Conservation (phyloP, 2,888 invertebrate genomes). For the Scaeva pyrastri region DNA sequence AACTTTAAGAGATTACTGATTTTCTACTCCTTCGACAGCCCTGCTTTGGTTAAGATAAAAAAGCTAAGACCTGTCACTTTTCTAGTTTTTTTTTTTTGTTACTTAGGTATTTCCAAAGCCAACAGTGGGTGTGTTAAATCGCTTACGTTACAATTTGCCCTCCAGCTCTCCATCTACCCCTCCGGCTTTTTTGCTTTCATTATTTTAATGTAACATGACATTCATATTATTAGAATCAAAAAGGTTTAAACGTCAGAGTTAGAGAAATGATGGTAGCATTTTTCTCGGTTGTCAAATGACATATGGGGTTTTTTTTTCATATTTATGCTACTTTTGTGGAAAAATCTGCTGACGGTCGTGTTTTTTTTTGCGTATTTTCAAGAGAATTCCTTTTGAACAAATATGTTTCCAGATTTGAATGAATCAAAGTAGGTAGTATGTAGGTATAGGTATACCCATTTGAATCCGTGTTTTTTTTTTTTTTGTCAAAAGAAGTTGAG, state of each 20-base stretch:
- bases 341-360: slow-evolving; percentile 1
- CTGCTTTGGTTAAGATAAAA: slow-evolving; percentile 8
- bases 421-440: slow-evolving; percentile 14
- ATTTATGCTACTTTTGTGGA: slow-evolving; percentile 12
- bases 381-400: neutral
- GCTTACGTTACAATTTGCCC: slow-evolving; percentile 45
- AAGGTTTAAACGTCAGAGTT: slow-evolving; percentile 18
- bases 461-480: neutral
- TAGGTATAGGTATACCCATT: too few relatives aligned
- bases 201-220: slow-evolving; percentile 65
- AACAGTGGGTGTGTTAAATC: slow-evolving; percentile 48
- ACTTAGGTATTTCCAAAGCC: neutral
- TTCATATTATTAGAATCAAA: slow-evolving; percentile 57
- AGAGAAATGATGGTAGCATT: slow-evolving; percentile 15
- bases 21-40: neutral
- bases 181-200: slow-evolving; percentile 11
- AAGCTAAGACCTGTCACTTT: slow-evolving; percentile 4
- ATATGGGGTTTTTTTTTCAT: slow-evolving; percentile 52
- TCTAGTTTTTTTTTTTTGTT: too few relatives aligned
- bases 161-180: neutral
- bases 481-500: neutral
- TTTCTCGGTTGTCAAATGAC: slow-evolving; percentile 51
- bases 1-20: neutral
- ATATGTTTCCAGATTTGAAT: slow-evolving; percentile 25
- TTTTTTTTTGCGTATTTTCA: neutral